Percentiles rank a stretch among this genome's conserved stretches.
Conservation (phyloP, 92 coral and sea anemone species). For the Porites rus region DNA sequence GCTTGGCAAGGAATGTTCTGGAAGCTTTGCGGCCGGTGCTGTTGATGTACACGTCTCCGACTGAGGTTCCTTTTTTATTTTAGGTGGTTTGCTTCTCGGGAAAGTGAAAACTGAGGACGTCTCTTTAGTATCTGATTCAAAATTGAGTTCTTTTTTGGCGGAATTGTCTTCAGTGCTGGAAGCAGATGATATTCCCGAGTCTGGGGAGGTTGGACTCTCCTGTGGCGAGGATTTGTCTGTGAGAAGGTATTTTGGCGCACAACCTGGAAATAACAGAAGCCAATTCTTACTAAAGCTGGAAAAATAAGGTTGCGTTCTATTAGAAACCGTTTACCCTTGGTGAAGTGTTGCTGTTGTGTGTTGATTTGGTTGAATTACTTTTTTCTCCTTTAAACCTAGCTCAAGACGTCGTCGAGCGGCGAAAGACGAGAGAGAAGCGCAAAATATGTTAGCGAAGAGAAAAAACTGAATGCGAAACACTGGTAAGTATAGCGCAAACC, state of each 20-base stretch:
- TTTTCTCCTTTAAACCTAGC: too few species aligned
- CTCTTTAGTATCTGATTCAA: constrained; percentile 80
- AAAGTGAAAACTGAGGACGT: constrained; percentile 73
- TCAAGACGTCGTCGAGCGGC: too few species aligned
- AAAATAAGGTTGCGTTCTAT: too few species aligned
- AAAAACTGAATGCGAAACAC: too few species aligned
- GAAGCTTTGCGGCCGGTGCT: constrained; percentile 40
- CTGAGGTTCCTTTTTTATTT: constrained; percentile 45
- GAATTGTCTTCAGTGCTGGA: constrained; percentile 84
- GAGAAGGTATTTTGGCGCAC: constrained; percentile 76
- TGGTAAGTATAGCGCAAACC: too few species aligned
- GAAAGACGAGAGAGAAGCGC: too few species aligned
- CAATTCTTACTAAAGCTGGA: too few species aligned
- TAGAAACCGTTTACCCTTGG: too few species aligned
- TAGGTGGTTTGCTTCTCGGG: constrained; percentile 72
- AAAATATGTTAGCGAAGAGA: too few species aligned
- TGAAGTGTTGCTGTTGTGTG: too few species aligned
- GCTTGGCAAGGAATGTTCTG: constrained; percentile 70
- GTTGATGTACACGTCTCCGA: constrained; percentile 22
- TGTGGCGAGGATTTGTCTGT: constrained; percentile 87
- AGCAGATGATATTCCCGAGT: constrained; percentile 95
- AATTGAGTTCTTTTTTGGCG: constrained; percentile 76
- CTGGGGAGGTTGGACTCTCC: constrained; percentile 98
- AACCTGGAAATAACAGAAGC: constrained; percentile 43
- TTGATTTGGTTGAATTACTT: too few species aligned